Evolutionary conservation across 2,113 vertebrate species (phyloP), one percentile per base, ranked within the genome.

Genomic region (Ptilonorhynchus violaceus): DNA sequence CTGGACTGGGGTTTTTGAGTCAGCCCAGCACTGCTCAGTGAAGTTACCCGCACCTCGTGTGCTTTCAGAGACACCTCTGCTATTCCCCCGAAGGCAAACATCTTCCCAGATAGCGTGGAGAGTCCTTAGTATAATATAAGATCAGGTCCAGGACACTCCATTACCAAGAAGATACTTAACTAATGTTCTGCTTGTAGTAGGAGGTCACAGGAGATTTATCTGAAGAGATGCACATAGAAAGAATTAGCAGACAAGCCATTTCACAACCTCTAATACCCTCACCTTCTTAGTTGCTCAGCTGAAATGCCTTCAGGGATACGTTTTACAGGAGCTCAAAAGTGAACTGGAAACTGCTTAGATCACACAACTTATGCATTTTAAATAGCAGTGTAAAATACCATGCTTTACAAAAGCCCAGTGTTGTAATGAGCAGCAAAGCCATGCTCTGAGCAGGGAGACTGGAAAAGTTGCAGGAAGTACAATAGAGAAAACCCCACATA

Each of bases 321-420:
- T 97, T 94, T 96, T 97, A 93, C 91, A 95, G 88, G 85, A 95
- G 92, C 93, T 96, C 93, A 68, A 28, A 96, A 96, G 95, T 95
- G 95, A 97, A 84, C 93, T 96, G 93, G 94, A 96, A 96, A 94
- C 92, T 94, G 93, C 93, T 97, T 96, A 97, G 88, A 95, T 96
- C 88, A 97, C 96, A 96, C 96, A 96, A 96, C 96, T 95, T 94
- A 96, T 92, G 86, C 95, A 96, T 96, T 96, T 96, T 97, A 96
- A 97, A 92, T 79, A 96, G 95, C 83, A 55, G 89, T 87, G 84
- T 97, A 89, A 96, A 96, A 89, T 81, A 37, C 73, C 0, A 0
- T 85, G 91, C 95, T 72, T 78, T 79, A 97, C 93, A 95, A 94
- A 95, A 93, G 94, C 93, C 67, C 73, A 44, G 41, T 3, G 90